Evolutionary conservation across 2,888 invertebrate genomes (phyloP).

Genomic region (Trachelus iudaicus): DNA sequence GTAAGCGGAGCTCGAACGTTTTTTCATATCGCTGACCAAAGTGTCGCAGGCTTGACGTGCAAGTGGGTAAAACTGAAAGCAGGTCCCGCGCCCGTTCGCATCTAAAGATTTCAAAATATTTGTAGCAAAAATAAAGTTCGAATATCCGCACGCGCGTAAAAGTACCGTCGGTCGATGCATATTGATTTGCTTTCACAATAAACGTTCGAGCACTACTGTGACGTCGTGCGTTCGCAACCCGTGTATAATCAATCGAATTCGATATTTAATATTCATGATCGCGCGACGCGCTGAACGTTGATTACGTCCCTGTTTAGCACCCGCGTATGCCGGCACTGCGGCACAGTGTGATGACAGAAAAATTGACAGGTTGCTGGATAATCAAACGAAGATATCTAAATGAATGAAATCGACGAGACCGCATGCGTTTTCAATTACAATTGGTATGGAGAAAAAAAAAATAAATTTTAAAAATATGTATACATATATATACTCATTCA

Average conservation of each 20-base stretch:
- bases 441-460: neutral
- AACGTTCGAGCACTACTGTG: neutral
- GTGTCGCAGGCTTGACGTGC: neutral
- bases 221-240: neutral
- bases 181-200: neutral
- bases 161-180: neutral
- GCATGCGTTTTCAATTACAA: neutral
- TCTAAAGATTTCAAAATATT: neutral
- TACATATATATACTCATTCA: neutral
- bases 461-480: neutral
- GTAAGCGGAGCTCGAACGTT: neutral
- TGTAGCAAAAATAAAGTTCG: neutral
- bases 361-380: neutral
- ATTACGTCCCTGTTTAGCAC: neutral
- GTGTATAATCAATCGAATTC: neutral
- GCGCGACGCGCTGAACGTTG: neutral
- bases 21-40: neutral
- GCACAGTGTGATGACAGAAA: neutral
- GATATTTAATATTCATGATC: neutral
- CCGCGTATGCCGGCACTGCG: neutral
- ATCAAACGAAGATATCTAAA: neutral
- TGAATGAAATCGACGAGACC: neutral
- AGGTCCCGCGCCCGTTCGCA: too few relatives aligned
- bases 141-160: neutral
- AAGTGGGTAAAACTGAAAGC: too few relatives aligned